phyloP scores from a whole-genome alignment of 2,888 invertebrate genomes.

The Cerastis leucographa region DNA sequence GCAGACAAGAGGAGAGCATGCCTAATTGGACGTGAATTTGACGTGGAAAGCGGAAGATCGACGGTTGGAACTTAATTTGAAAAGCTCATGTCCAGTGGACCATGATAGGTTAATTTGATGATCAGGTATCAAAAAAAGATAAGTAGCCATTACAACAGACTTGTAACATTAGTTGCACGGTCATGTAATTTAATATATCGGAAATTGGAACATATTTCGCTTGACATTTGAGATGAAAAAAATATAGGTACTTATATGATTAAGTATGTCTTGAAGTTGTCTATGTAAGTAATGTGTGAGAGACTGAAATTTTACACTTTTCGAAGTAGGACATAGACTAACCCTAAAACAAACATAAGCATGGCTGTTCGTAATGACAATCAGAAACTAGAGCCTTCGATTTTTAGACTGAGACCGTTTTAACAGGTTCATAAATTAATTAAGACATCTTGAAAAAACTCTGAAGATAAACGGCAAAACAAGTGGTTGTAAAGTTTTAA shows the following conservation, averaged over 20 bases:
- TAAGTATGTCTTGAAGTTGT: conserved; percentile 12
- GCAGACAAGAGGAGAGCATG: not conserved
- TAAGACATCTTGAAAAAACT: conserved; percentile 34
- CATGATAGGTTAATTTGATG: conserved; percentile 3
- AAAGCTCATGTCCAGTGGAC: not conserved
- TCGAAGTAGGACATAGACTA: conserved; percentile 41
- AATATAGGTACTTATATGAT: not conserved
- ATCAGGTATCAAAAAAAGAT: conserved; percentile 3
- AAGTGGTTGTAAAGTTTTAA: conserved; percentile 53
- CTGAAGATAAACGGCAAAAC: conserved; percentile 39
- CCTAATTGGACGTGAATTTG: not conserved
- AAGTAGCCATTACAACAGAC: conserved; percentile 15
- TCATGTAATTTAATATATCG: conserved; percentile 52
- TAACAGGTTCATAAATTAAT: conserved; percentile 25
- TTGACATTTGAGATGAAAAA: conserved; percentile 49
- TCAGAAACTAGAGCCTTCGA: not conserved
- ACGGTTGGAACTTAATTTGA: not conserved
- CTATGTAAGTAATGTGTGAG: not conserved
- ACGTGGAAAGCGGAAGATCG: conserved; percentile 8
- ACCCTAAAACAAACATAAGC: conserved; percentile 35
- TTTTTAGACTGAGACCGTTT: not conserved
- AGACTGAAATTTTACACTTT: conserved; percentile 46
- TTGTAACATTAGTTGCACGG: conserved; percentile 30
- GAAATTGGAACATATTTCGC: conserved; percentile 45
- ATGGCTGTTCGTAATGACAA: conserved; percentile 12